Base-by-base conservation (phyloP, 2,888 invertebrate genomes). In the Coenonympha arcania region DNA sequence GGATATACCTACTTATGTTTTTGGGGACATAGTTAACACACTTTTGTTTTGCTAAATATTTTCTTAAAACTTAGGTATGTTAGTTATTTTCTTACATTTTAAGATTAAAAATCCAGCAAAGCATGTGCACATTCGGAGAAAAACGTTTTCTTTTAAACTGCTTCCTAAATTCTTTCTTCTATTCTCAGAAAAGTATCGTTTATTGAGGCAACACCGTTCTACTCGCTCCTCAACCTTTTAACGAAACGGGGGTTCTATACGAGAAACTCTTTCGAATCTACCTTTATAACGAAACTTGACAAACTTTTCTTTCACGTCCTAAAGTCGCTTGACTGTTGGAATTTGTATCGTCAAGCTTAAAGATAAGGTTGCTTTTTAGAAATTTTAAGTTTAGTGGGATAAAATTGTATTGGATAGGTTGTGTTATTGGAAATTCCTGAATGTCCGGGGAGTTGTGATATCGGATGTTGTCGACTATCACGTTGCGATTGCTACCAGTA, bases 381-480 rank as follows among this genome's bases (percentile, higher is more conserved):
- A 30, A 24, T 41, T 24, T 13, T 19, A 6, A 13, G 22, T 15
- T 52, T 46, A 40, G 16, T 6, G 3, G 16, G n/a, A 34, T 40
- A 20, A 40, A 53, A 48, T 47, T 45, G 50, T 52, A 47, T 36
- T 15, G 40, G 51, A 48, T 48, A 57, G 56, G 65, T 66, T 69
- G 73, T 76, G 75, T 79, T 84, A 85, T 83, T 84, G 80, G 79
- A 83, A 84, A 85, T 85, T 82, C 81, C 76, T 74, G 71, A 76
- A 75, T 77, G 79, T 79, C 69, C 62, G 63, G 61, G 77, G 70
- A 72, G 73, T 71, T 71, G 66, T 73, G 78, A 75, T 76, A 77
- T 78, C 71, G 73, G 73, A 76, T 72, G 73, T 69, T 72, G 74
- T 73, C 76, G 74, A 73, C 76, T 76, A 78, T 69, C 61, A 57